These are phyloP conservation scores for Synanthedon formicaeformis DNA, from an alignment of 2,888 invertebrate genomes.

Conservation along the genomic window DNA sequence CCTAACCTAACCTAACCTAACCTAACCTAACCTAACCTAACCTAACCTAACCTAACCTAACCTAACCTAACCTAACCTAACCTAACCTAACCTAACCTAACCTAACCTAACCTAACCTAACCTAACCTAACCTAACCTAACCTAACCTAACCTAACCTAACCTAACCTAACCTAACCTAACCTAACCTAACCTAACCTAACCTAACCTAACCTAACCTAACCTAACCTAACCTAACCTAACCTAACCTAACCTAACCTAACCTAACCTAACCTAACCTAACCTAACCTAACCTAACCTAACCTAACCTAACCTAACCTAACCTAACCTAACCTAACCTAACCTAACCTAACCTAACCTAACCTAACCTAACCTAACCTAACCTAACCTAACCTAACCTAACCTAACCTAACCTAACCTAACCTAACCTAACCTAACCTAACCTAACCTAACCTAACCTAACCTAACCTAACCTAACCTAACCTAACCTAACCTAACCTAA, in stretches of 20 bases:
- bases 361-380: not conserved
- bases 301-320: constrained; percentile 1
- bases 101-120: constrained; percentile 1
- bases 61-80: too few relatives aligned
- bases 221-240: not conserved
- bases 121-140: constrained; percentile 1
- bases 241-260: constrained; percentile 1
- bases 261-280: constrained; percentile 1
- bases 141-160: constrained; percentile 1
- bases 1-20: too few relatives aligned
- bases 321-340: constrained; percentile 1
- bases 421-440: not conserved
- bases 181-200: constrained; percentile 1
- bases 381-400: too few relatives aligned
- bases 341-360: constrained; percentile 1
- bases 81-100: not conserved
- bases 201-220: constrained; percentile 1
- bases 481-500: constrained; percentile 1
- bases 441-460: constrained; percentile 1
- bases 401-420: too few relatives aligned
- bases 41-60: too few relatives aligned
- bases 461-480: constrained; percentile 1
- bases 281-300: constrained; percentile 1
- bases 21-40: too few relatives aligned
- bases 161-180: constrained; percentile 1